These are phyloP conservation scores for Strix aluco DNA, from an alignment of 2,113 vertebrate genomes.

Conservation along the genomic window DNA sequence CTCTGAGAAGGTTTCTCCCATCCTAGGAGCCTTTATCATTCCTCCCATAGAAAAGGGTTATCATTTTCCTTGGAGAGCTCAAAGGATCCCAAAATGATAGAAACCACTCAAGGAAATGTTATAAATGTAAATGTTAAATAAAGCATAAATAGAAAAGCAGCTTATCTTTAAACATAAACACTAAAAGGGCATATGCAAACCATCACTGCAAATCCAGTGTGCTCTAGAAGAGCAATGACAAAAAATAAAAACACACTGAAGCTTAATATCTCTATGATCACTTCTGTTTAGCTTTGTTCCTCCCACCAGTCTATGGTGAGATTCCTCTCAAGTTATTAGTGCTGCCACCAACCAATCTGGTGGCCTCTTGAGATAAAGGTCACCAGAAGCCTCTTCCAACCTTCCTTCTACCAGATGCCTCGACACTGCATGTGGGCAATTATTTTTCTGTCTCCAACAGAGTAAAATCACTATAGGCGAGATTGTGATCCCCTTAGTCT, in stretches of 20 bases:
- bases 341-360: background rate
- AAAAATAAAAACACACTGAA: background rate
- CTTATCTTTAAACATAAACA: constrained; percentile 56
- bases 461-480: background rate
- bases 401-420: background rate
- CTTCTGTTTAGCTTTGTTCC: background rate
- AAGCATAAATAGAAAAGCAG: constrained; percentile 33
- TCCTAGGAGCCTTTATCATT: background rate
- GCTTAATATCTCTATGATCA: background rate
- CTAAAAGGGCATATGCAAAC: constrained; percentile 26
- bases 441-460: background rate
- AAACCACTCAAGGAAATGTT: constrained; percentile 36
- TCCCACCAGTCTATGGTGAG: background rate
- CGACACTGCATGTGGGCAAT: background rate
- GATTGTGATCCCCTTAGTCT: background rate
- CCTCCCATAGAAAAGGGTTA: background rate
- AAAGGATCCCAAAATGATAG: background rate
- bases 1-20: background rate
- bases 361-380: constrained; percentile 8
- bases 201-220: constrained; percentile 16
- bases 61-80: background rate
- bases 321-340: background rate
- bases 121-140: constrained; percentile 17
- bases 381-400: background rate
- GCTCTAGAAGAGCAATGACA: background rate